phyloP scores from a whole-genome alignment of 2,113 vertebrate species.

The Camelus bactrianus region DNA sequence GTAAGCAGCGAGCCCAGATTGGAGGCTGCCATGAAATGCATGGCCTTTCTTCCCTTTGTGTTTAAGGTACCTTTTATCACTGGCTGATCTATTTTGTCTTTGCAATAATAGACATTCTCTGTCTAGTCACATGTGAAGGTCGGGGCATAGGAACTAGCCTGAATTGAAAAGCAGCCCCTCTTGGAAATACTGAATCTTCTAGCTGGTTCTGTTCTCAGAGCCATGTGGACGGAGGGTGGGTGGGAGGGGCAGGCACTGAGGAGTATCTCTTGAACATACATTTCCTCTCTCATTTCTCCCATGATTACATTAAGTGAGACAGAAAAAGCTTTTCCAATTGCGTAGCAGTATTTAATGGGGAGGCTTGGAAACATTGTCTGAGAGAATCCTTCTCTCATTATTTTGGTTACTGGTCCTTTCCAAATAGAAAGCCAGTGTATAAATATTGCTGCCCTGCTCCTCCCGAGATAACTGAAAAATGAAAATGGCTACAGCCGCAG shows the following conservation, averaged over 20 bases:
- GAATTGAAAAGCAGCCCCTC: conserved; percentile 23
- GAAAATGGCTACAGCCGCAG: conserved; percentile 49
- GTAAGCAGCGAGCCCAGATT: not conserved
- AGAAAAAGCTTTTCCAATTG: conserved; percentile 51
- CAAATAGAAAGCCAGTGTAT: conserved; percentile 50
- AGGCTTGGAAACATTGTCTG: conserved; percentile 49
- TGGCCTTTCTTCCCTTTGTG: not conserved
- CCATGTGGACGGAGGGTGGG: not conserved
- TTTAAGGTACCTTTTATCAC: not conserved
- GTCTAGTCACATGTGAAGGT: conserved; percentile 68
- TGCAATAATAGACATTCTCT: conserved; percentile 52
- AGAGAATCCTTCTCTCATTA: conserved; percentile 51
- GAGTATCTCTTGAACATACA: not conserved
- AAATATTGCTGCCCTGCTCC: conserved; percentile 62
- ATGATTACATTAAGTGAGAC: conserved; percentile 63
- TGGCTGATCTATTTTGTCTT: conserved; percentile 4
- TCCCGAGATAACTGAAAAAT: conserved; percentile 75
- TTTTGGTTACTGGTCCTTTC: conserved; percentile 66
- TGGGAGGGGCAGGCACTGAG: not conserved
- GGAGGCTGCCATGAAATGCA: accelerated
- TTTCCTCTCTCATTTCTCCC: conserved; percentile 53
- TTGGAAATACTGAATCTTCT: not conserved
- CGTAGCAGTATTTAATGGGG: conserved; percentile 3
- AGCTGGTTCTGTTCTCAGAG: not conserved
- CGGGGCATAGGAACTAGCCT: conserved; percentile 4